Evolutionary conservation across 2,113 vertebrate genomes (phyloP).

Genomic region (Aegithalos caudatus): DNA sequence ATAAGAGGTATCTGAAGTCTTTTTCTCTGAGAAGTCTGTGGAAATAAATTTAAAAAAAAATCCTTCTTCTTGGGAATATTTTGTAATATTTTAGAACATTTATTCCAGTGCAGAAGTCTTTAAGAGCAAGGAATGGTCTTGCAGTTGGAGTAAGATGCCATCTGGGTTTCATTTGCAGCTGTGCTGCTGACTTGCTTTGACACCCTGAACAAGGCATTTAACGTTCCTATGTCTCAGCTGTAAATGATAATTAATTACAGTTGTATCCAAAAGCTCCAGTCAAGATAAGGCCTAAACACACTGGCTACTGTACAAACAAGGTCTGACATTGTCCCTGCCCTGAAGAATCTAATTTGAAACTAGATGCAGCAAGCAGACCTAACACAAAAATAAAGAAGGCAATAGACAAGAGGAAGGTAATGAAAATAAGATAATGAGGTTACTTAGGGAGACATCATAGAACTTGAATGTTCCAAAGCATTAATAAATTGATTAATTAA

Average conservation of each 20-base stretch:
- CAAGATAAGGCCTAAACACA: background rate
- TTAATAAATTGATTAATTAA: constrained; percentile 54
- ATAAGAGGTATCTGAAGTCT: background rate
- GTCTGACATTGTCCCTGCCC: background rate
- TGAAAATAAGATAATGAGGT: constrained; percentile 44
- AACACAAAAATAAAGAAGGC: background rate
- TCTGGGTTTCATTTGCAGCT: constrained; percentile 25
- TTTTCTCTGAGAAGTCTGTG: background rate
- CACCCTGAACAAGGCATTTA: constrained; percentile 27
- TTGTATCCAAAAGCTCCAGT: background rate
- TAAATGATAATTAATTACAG: constrained; percentile 44
- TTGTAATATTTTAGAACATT: background rate
- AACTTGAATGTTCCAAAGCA: constrained; percentile 9
- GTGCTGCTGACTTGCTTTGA: constrained; percentile 3
- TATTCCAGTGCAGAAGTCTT: background rate
- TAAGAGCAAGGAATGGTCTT: background rate
- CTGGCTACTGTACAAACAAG: background rate
- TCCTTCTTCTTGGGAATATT: background rate
- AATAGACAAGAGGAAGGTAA: constrained; percentile 4
- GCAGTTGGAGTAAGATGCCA: background rate
- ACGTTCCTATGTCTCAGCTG: background rate
- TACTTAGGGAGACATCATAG: constrained; percentile 38
- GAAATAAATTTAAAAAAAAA: background rate
- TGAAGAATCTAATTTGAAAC: constrained; percentile 20
- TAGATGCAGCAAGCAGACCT: background rate